A percentile compares a stretch with the other conserved stretches of the same genome.
Conservation (phyloP, 2,797 vertebrate genomes). For the Sebastolobus altivelis region DNA sequence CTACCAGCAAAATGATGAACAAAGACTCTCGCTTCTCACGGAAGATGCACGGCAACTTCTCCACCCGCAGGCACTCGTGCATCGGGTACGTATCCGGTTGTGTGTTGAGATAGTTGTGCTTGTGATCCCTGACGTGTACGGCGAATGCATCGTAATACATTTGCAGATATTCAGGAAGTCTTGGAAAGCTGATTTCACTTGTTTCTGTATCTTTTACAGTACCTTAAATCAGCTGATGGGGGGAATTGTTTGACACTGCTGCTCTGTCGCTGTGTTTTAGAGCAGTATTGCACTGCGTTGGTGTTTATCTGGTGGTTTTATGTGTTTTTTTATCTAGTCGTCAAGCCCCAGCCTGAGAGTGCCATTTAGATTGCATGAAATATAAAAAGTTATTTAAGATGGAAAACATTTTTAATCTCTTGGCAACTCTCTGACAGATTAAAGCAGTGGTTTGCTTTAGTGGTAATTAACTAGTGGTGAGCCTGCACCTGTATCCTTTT, state of each 20-base stretch:
- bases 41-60: conserved; percentile 82
- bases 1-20: conserved; percentile 77
- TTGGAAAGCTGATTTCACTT: conserved; percentile 5
- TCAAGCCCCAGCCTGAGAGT: not conserved
- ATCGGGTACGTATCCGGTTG: conserved; percentile 83
- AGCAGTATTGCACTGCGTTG: not conserved
- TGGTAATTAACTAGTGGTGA: not conserved
- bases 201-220: conserved; percentile 2
- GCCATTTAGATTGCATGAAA: not conserved
- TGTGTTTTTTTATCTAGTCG: not conserved
- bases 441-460: not conserved
- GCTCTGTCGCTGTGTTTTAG: conserved; percentile 10
- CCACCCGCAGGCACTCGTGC: conserved; percentile 85
- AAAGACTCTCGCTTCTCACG: conserved; percentile 84
- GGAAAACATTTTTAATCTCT: not conserved
- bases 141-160: not conserved
- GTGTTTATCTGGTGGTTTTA: not conserved
- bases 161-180: conserved; percentile 11
- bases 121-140: not conserved
- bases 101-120: not conserved
- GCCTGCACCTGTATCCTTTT: conserved; percentile 11
- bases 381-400: not conserved
- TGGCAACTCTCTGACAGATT: not conserved
- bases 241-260: not conserved
- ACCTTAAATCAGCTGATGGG: not conserved